Evolutionary conservation across 2,797 vertebrate genomes (phyloP), one percentile per base, ranked within the genome.

Genomic region (Pangasius mekongensis): DNA sequence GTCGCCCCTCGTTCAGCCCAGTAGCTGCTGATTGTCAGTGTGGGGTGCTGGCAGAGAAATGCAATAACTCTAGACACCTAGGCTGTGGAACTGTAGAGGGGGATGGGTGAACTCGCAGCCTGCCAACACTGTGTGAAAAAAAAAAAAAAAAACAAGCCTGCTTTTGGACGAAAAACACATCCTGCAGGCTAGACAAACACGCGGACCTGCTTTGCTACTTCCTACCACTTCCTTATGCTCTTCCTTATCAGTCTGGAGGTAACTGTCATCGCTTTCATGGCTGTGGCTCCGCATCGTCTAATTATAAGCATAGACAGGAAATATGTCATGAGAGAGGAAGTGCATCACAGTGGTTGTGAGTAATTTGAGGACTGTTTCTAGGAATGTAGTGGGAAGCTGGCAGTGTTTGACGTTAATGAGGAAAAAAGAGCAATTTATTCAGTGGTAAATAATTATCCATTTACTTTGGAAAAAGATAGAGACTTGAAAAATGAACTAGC

Each of bases 11-110:
- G 30, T 88, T 89, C 88, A 91, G 89, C 88, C 90, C 89, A 89
- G 90, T 92, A 89, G 86, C 89, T 85, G 84, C 89, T 92, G 91
- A 92, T 91, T 92, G 91, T 91, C 91, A 92, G 89, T 89, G 87
- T 85, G 87, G 89, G 90, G 88, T 92, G 90, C 89, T 92, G 92
- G 92, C 93, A 93, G 93, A 88, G 92, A 94, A 93, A 96, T 95
- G 93, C 94, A 94, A 96, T 95, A 93, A 96, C 95, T 95, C 94
- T 94, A 95, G 94, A 94, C 92, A 92, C 95, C 94, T 94, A 94
- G 94, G 93, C 94, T 93, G 94, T 93, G 94, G 93, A 94, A 89
- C 74, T 56, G 93, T 92, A 92, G 52, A 87, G 88, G 92, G 91
- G 86, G 83, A 85, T 86, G 89, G 90, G 91, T 89, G 52, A 89